These are phyloP conservation scores for Gobio occitaniae DNA, from an alignment of 2,797 vertebrate species.

Conservation along the genomic window DNA sequence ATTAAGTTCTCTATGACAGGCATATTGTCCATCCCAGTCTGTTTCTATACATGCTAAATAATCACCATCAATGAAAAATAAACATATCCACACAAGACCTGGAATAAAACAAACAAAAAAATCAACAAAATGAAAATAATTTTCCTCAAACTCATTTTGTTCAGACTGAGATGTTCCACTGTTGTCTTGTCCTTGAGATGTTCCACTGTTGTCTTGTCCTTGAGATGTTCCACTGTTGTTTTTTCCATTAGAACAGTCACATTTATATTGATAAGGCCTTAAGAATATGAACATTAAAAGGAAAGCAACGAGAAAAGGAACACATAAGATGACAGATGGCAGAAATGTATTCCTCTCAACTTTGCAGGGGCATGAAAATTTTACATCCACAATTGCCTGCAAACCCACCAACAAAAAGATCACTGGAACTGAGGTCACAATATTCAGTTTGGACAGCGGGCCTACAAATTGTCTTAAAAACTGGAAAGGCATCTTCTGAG, in stretches of 20 bases:
- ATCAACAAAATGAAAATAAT: too few species aligned
- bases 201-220: too few species aligned
- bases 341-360: rapidly evolving
- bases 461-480: not conserved
- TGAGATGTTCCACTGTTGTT: too few species aligned
- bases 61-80: not conserved
- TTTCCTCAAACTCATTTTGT: too few species aligned
- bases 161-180: too few species aligned
- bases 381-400: not conserved
- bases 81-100: not conserved
- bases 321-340: rapidly evolving
- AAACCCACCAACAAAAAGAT: not conserved
- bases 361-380: not conserved
- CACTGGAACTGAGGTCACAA: not conserved
- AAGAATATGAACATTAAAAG: not conserved
- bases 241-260: too few species aligned
- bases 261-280: not conserved
- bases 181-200: too few species aligned
- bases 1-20: not conserved
- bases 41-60: not conserved
- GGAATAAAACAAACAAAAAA: not conserved
- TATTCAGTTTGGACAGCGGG: not conserved
- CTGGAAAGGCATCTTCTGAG: not conserved
- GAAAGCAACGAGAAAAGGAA: not conserved
- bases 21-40: not conserved